Conservation (phyloP, 2,113 vertebrate species). For the Trogon surrucura region DNA sequence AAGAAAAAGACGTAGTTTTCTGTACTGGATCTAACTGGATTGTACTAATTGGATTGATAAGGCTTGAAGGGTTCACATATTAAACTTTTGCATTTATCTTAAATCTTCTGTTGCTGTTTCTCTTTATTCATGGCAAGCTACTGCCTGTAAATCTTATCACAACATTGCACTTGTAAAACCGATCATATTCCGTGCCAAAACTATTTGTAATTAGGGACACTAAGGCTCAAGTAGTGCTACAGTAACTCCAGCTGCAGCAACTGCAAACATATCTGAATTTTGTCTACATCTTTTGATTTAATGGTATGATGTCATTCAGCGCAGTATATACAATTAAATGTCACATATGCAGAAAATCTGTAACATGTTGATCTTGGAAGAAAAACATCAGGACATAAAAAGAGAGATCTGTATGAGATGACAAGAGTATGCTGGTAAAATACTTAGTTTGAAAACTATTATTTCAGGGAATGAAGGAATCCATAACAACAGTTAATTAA, state of each 20-base stretch:
- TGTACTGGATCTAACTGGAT: not conserved
- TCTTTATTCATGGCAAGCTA: not conserved
- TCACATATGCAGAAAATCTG: not conserved
- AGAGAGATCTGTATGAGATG: not conserved
- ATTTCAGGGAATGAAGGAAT: not conserved
- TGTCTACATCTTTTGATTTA: not conserved
- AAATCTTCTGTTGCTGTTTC: not conserved
- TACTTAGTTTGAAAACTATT: not conserved
- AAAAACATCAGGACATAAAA: not conserved
- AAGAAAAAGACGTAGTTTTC: not conserved
- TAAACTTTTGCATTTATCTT: not conserved
- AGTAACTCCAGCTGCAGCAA: not conserved
- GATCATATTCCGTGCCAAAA: not conserved
- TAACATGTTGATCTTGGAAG: not conserved
- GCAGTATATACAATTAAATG: not conserved
- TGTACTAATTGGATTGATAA: not conserved
- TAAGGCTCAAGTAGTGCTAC: not conserved
- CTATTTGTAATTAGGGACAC: not conserved
- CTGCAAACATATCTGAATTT: not conserved
- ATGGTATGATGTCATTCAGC: not conserved
- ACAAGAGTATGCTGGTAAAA: not conserved
- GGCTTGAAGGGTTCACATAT: not conserved
- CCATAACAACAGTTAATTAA: not conserved
- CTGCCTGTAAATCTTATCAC: not conserved
- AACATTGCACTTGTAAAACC: not conserved